Evolutionary conservation across 2,113 vertebrate genomes (phyloP).

Genomic region (Polypterus bichir): DNA sequence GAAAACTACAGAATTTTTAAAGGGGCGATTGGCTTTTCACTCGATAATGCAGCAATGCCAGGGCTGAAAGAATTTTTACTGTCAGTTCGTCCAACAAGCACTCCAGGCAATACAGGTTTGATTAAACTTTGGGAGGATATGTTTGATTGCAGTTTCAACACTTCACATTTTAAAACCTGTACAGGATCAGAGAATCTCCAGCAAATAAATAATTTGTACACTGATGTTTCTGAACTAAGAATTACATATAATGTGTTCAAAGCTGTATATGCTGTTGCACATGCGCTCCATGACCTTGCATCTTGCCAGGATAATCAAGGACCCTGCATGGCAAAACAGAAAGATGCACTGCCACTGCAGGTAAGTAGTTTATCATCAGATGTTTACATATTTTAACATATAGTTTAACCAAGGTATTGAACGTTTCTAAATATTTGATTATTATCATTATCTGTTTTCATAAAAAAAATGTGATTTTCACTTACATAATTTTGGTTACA

Average conservation of each 20-base stretch:
- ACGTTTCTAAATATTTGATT: too few species aligned
- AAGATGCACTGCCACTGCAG: constrained; percentile 23
- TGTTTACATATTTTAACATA: too few species aligned
- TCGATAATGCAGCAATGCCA: constrained; percentile 38
- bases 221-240: constrained; percentile 47
- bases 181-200: constrained; percentile 42
- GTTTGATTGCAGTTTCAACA: constrained; percentile 37
- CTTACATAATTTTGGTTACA: too few species aligned
- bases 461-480: too few species aligned
- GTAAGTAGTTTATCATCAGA: constrained; percentile 18
- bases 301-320: constrained; percentile 26
- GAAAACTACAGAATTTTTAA: constrained; percentile 32
- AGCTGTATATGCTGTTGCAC: constrained; percentile 46
- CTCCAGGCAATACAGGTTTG: constrained; percentile 31
- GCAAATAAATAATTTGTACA: constrained; percentile 37
- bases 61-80: constrained; percentile 45
- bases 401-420: too few species aligned
- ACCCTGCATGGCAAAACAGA: constrained; percentile 31
- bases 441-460: too few species aligned
- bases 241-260: constrained; percentile 57
- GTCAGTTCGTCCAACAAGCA: constrained; percentile 34
- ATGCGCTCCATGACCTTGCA: constrained; percentile 38
- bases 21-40: constrained; percentile 46
- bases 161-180: constrained; percentile 25
- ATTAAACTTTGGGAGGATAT: constrained; percentile 51